phyloP scores from a whole-genome alignment of 2,113 vertebrate species.

The Holacanthus passer region DNA sequence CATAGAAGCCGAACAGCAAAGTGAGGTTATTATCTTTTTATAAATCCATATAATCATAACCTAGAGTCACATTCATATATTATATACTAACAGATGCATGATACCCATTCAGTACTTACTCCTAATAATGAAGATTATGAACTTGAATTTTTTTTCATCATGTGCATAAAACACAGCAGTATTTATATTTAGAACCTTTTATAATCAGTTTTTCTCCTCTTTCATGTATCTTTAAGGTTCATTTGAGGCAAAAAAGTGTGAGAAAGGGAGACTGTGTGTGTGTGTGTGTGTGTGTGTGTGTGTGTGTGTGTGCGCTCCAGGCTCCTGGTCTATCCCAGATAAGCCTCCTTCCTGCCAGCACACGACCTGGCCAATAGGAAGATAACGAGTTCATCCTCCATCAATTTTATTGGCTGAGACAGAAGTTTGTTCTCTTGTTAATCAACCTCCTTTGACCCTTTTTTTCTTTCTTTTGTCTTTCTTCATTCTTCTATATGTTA shows the following conservation, averaged over 20 bases:
- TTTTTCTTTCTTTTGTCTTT: not conserved
- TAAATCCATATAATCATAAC: not conserved
- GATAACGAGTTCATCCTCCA: constrained; percentile 53
- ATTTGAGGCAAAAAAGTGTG: not conserved
- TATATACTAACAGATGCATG: no score
- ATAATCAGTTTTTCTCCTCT: not conserved
- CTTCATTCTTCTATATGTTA: not conserved
- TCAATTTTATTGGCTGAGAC: constrained; percentile 41
- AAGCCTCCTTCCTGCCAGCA: constrained; percentile 50
- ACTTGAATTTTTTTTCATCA: not conserved
- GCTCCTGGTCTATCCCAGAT: constrained; percentile 38
- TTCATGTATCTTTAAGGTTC: not conserved
- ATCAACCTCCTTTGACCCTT: constrained; percentile 8
- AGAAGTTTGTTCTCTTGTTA: constrained; percentile 16
- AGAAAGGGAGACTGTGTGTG: not conserved
- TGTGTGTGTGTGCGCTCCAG: not conserved
- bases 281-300: constrained; percentile 15
- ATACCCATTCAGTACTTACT: not conserved
- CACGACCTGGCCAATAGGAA: constrained; percentile 38
- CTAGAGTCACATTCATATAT: no score
- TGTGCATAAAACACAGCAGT: not conserved
- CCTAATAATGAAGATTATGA: not conserved
- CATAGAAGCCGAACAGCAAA: not conserved
- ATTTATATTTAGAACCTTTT: not conserved
- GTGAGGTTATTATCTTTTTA: constrained; percentile 12